Percentiles rank a stretch among this genome's conserved stretches.
phyloP scores from a whole-genome alignment of 2,797 vertebrate species.

The Microchirus variegatus region DNA sequence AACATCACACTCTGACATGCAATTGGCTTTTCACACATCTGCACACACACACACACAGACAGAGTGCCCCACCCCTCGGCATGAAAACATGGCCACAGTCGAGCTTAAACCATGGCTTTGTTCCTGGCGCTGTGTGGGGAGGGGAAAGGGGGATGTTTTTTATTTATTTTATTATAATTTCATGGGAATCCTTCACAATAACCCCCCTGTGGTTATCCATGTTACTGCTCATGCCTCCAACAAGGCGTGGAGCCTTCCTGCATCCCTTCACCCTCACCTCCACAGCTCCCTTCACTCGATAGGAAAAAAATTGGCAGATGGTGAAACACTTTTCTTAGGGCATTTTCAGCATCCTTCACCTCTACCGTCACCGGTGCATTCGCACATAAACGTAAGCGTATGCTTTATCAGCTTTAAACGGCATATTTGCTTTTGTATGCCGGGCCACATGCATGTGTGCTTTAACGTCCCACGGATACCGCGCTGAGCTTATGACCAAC shows the following conservation, averaged over 20 bases:
- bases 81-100: slow-evolving; percentile 52
- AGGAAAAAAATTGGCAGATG: slow-evolving; percentile 74
- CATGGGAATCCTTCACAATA: slow-evolving; percentile 51
- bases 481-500: slow-evolving; percentile 43
- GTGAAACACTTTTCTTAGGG: slow-evolving; percentile 73
- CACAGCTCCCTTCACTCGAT: slow-evolving; percentile 52
- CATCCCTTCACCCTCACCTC: slow-evolving; percentile 14
- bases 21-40: slow-evolving; percentile 4
- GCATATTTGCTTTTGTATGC: not conserved
- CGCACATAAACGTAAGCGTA: not conserved
- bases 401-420: not conserved
- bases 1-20: slow-evolving; percentile 11
- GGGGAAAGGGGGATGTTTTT: slow-evolving; percentile 33
- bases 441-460: not conserved
- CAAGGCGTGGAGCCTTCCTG: slow-evolving; percentile 15
- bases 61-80: slow-evolving; percentile 55
- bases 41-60: slow-evolving; percentile 25
- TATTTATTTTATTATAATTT: not conserved
- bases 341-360: slow-evolving; percentile 52
- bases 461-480: slow-evolving; percentile 26
- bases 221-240: slow-evolving; percentile 49
- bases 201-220: slow-evolving; percentile 30
- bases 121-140: slow-evolving; percentile 48
- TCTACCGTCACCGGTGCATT: slow-evolving; percentile 26
- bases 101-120: slow-evolving; percentile 47